phyloP scores from a whole-genome alignment of 2,113 vertebrate genomes.

The Melospiza melodia region DNA sequence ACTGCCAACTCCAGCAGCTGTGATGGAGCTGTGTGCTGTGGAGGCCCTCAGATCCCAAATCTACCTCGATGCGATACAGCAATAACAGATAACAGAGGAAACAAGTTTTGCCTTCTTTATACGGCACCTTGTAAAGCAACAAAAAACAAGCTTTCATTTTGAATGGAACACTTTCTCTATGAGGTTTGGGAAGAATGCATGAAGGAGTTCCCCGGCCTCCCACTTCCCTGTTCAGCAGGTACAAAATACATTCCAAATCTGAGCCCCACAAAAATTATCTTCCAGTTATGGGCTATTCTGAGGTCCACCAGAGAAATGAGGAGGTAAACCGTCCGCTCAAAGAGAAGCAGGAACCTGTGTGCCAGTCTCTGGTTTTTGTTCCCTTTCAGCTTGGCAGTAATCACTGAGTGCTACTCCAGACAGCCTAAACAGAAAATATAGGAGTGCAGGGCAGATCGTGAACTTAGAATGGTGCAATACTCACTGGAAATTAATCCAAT shows the following conservation, averaged over 20 bases:
- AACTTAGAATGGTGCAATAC: neutral
- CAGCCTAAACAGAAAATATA: neutral
- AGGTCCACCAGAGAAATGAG: neutral
- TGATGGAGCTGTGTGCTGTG: accelerated
- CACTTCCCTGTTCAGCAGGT: neutral
- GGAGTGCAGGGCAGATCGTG: neutral
- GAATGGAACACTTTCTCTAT: neutral
- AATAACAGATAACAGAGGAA: neutral
- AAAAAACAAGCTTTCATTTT: neutral
- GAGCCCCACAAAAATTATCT: neutral
- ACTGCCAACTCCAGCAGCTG: neutral
- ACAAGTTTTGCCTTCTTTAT: neutral
- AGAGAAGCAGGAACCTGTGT: neutral
- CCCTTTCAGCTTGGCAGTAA: neutral
- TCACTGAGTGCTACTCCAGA: neutral
- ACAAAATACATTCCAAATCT: neutral
- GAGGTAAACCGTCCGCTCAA: neutral
- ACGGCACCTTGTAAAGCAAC: slow-evolving; percentile 11
- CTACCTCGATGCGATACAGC: accelerated
- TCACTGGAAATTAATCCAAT: neutral
- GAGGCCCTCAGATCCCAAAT: neutral
- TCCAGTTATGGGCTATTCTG: neutral
- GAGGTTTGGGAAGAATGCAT: neutral
- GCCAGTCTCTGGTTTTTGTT: neutral
- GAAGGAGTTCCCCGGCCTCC: neutral